Conservation (phyloP, 1,140 invertebrate genomes). For the Zaprionus ghesquierei region DNA sequence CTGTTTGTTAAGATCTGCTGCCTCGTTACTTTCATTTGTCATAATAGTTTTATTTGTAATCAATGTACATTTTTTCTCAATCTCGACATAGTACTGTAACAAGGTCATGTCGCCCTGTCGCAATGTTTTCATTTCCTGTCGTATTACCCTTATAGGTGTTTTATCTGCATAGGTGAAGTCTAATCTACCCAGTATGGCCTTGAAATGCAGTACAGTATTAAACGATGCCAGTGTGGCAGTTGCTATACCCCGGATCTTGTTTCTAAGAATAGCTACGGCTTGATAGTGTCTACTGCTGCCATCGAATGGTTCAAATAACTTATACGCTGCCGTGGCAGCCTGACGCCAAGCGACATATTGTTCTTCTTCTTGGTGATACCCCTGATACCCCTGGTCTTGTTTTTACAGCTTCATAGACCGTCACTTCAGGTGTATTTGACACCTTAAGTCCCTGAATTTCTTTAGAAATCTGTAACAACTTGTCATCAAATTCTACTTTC, state of each 20-base stretch:
- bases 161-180: neutral
- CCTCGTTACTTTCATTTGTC: neutral
- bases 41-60: no score
- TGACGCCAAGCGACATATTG: neutral
- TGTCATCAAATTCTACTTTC: no score
- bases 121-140: neutral
- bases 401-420: no score
- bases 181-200: neutral
- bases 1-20: neutral
- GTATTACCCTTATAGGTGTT: neutral
- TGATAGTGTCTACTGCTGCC: neutral
- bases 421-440: no score
- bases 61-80: neutral
- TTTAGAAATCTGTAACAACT: no score
- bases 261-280: neutral
- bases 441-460: no score
- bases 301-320: neutral
- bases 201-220: neutral
- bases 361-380: no score
- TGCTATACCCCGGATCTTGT: neutral
- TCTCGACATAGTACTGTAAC: neutral
- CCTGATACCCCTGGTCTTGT: no score
- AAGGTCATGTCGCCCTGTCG: neutral
- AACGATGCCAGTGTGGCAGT: neutral
- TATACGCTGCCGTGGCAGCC: neutral